Evolutionary conservation across 2,888 invertebrate genomes (phyloP), one percentile per base, ranked within the genome.

Genomic region (Heliconius sara): DNA sequence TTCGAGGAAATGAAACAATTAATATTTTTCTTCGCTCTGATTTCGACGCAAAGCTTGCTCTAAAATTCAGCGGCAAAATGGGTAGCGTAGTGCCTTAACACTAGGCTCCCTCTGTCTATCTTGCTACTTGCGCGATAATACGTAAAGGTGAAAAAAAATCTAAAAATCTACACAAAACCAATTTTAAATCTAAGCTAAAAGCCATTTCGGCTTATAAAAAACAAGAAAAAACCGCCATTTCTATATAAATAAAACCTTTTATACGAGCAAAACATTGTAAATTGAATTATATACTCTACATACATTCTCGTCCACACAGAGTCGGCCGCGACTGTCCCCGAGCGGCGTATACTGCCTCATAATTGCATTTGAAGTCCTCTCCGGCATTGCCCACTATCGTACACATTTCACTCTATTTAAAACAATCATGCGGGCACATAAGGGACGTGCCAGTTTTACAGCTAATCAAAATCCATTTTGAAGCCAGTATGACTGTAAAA

Each of bases 341-440:
- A 88, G 90, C 84, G 89, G 84, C 84, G 85, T 86, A 89, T 87
- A 89, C 88, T 87, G 89, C 87, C 85, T 90, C 88, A 90, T 93
- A 94, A 93, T 94, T 94, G 93, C 91, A 90, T 93, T 92, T 90
- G 90, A 88, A 92, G 90, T 85, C 89, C 89, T 87, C 88, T 88
- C 86, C 86, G 87, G 86, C 92, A 92, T 92, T 89, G 88, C 89
- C 87, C 86, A 85, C 84, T 86, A 79, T 83, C 80, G 81, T 83
- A 83, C 84, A 79, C 81, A 83, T 81, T 83, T 83, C 77, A 75
- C 52, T 76, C 16, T 47, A 84, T 81, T 83, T 84, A 84, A 80
- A 75, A 82, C 76, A 76, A 70, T 79, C 34, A 73, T 57, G 60
- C 73, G 60, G 22, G 71, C 66, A 72, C 68, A 80, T 76, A 27